These are phyloP conservation scores for Sebastolobus alascanus DNA, from an alignment of 2,797 vertebrate genomes.

Conservation along the genomic window DNA sequence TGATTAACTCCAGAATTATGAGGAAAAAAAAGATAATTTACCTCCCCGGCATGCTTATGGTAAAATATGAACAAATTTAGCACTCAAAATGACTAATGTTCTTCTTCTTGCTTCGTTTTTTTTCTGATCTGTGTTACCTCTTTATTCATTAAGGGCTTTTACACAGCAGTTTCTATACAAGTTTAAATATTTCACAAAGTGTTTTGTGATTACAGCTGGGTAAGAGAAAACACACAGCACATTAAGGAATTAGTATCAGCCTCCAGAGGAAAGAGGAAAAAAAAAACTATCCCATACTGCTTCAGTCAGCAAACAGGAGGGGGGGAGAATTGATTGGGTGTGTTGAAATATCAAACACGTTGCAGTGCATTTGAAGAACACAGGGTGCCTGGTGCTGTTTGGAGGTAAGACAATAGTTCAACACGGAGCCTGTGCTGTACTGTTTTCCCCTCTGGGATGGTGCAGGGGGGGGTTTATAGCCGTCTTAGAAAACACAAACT, in stretches of 20 bases:
- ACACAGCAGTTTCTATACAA: constrained; percentile 31
- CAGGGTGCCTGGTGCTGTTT: constrained; percentile 37
- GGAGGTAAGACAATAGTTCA: constrained; percentile 52
- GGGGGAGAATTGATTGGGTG: constrained; percentile 43
- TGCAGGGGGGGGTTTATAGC: constrained; percentile 10
- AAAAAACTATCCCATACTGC: constrained; percentile 41
- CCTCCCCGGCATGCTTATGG: constrained; percentile 26
- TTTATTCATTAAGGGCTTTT: constrained; percentile 40
- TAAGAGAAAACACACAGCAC: constrained; percentile 56
- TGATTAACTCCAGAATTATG: constrained; percentile 64
- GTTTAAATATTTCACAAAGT: constrained; percentile 50
- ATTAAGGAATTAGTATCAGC: constrained; percentile 65
- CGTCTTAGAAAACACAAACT: constrained; percentile 47
- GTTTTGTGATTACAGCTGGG: constrained; percentile 63
- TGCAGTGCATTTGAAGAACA: constrained; percentile 48
- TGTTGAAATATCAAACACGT: constrained; percentile 54
- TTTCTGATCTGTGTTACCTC: constrained; percentile 28
- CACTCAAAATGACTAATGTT: constrained; percentile 17
- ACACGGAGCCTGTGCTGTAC: constrained; percentile 7
- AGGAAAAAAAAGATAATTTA: constrained; percentile 30
- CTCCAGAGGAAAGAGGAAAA: constrained; percentile 25
- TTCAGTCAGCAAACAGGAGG: constrained; percentile 64
- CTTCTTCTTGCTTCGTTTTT: constrained; percentile 19
- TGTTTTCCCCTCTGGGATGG: constrained; percentile 40
- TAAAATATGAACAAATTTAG: constrained; percentile 55